phyloP scores from a whole-genome alignment of 2,888 invertebrate genomes.

The Tigriopus californicus region DNA sequence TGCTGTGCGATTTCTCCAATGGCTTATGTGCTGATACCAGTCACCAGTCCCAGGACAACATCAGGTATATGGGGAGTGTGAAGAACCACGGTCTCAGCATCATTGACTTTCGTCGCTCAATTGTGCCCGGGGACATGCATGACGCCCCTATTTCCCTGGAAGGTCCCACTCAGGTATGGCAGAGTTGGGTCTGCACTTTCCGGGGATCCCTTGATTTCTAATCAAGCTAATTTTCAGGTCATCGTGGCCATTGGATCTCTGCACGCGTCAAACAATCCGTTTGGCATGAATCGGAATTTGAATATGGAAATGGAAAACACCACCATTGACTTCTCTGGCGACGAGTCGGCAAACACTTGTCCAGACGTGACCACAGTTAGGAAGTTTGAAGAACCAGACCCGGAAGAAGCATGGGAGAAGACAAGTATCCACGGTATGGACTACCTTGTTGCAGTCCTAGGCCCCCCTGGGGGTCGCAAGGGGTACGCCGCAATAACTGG shows the following conservation, averaged over 20 bases:
- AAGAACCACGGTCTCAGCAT: neutral
- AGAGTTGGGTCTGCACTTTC: neutral
- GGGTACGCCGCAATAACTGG: neutral
- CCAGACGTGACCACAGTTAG: neutral
- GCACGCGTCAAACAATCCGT: neutral
- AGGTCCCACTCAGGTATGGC: neutral
- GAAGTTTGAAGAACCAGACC: neutral
- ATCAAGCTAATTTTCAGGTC: too few species aligned
- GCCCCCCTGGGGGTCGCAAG: neutral
- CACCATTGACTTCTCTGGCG: neutral
- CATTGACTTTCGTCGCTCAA: neutral
- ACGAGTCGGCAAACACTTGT: neutral
- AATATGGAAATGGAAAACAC: neutral
- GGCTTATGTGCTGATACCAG: neutral
- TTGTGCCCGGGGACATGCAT: neutral
- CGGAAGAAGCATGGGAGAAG: neutral
- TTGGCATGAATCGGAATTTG: neutral
- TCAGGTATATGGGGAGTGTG: neutral
- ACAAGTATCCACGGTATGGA: neutral
- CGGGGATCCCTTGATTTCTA: too few species aligned
- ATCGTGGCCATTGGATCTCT: neutral
- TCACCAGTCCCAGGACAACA: neutral
- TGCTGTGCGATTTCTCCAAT: neutral
- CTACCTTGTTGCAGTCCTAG: neutral
- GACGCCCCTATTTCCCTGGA: conserved; percentile 1